Base-by-base conservation (phyloP, 2,888 invertebrate species). In the Sesia apiformis region DNA sequence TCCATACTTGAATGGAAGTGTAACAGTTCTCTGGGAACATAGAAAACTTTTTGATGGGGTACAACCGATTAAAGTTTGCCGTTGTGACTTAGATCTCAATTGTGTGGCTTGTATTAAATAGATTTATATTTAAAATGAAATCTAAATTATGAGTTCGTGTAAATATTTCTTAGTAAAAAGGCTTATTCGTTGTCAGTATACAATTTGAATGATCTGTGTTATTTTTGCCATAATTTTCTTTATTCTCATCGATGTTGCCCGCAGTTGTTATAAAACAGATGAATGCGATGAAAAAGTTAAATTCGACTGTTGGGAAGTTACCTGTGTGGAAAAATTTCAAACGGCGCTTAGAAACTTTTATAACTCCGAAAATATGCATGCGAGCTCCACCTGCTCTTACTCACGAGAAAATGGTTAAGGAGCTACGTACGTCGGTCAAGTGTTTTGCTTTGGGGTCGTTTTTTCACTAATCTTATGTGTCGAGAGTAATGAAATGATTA, bases 11-110 rank as follows among this genome's bases (percentile, higher is more conserved):
- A 67, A 67, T 43, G 84, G 83, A 5, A 73, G 61, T 55, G 74
- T 81, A 7, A 66, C 75, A 23, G 76, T 83, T 46, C 58, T 81
- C 42, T 85, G 84, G 83, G 79, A 84, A 64, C 71, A 72, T 55
- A 74, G 63, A 52, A 84, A 84, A 61, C 58, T 66, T 55, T 79
- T 85, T 62, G 84, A 85, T 57, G 83, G 84, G 58, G 67, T 64
- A 7, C 56, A 74, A 7, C 67, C 69, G 7, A 72, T 84, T 58
- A 67, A 69, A 65, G 74, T 84, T 52, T 82, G 82, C 55, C 70
- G 78, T 46, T 80, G 83, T 65, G 81, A 84, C 67, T 65, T 81
- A 55, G 77, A 78, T 53, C 66, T 72, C 39, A 60, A 58, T 55
- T 82, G 81, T 59, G 58, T 58, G 6, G 76, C 72, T 56, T 82